Conservation (phyloP, 2,113 vertebrate species). For the Cavia aperea region DNA sequence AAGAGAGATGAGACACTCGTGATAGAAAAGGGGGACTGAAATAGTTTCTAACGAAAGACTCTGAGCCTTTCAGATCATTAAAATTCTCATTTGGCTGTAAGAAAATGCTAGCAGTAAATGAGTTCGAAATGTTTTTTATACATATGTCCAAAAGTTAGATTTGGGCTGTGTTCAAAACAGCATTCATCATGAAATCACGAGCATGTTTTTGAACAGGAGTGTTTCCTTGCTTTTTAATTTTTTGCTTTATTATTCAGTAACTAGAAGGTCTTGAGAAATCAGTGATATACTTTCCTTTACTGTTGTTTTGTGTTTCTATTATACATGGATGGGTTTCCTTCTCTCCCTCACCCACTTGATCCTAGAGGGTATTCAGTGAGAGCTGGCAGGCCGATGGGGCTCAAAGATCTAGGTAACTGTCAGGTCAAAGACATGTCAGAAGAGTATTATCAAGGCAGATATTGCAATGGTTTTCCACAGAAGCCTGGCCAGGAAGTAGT, state of each 20-base stretch:
- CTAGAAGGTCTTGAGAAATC: background rate
- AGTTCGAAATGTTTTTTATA: background rate
- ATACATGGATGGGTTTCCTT: background rate
- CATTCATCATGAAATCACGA: background rate
- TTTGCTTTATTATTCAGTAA: background rate
- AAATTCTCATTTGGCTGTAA: background rate
- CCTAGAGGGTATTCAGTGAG: background rate
- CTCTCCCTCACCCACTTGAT: background rate
- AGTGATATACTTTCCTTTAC: background rate
- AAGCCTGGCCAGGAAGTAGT: background rate
- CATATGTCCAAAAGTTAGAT: background rate
- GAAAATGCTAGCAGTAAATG: background rate
- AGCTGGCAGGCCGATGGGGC: background rate
- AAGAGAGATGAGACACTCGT: background rate
- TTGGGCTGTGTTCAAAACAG: background rate
- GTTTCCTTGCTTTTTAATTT: background rate
- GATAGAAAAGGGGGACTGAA: background rate
- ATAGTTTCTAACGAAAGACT: background rate
- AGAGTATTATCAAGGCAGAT: background rate
- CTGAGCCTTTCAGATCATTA: background rate
- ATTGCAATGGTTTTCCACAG: background rate
- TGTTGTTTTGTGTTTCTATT: background rate
- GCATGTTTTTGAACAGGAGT: background rate
- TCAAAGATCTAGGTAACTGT: background rate
- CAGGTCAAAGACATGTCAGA: background rate